A percentile compares a stretch with the other conserved stretches of the same genome.
Conservation (phyloP, 2,113 vertebrate species). For the Seriola rivoliana region DNA sequence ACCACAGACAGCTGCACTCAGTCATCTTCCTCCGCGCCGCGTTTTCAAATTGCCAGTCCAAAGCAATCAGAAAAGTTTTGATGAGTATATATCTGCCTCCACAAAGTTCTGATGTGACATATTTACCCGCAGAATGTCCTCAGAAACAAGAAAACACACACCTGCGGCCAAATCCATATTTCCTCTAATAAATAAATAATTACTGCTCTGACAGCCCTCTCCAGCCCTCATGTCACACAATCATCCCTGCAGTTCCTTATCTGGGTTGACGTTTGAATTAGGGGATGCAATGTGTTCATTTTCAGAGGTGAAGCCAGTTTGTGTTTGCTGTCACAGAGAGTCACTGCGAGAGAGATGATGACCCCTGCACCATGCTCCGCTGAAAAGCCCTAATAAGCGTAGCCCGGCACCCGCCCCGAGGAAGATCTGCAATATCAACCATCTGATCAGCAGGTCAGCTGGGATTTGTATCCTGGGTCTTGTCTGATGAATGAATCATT, state of each 20-base stretch:
- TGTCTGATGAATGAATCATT: slow-evolving; percentile 75
- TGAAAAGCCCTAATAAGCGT: slow-evolving; percentile 64
- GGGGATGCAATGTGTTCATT: slow-evolving; percentile 44
- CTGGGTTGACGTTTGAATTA: slow-evolving; percentile 68
- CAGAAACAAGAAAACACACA: slow-evolving; percentile 57
- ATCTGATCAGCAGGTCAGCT: slow-evolving; percentile 69
- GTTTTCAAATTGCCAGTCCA: slow-evolving; percentile 50
- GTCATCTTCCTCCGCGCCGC: slow-evolving; percentile 16
- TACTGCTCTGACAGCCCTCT: slow-evolving; percentile 61
- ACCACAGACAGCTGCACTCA: slow-evolving; percentile 51
- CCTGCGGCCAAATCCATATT: slow-evolving; percentile 70
- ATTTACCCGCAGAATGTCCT: slow-evolving; percentile 40
- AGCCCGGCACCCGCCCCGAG: slow-evolving; percentile 19
- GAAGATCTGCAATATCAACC: slow-evolving; percentile 68
- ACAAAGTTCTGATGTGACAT: slow-evolving; percentile 60
- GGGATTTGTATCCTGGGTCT: slow-evolving; percentile 61
- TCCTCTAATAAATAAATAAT: slow-evolving; percentile 71
- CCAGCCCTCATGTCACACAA: slow-evolving; percentile 44
- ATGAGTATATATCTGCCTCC: slow-evolving; percentile 56
- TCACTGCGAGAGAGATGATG: slow-evolving; percentile 58
- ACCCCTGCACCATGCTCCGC: slow-evolving; percentile 40
- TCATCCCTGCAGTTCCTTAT: slow-evolving; percentile 60
- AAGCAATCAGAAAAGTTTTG: slow-evolving; percentile 70
- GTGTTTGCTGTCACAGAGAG: slow-evolving; percentile 64
- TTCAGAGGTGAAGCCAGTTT: slow-evolving; percentile 50